Evolutionary conservation across 2,797 vertebrate genomes (phyloP), one percentile per base, ranked within the genome.

Genomic region (Lepidocolaptes lacrymiger): DNA sequence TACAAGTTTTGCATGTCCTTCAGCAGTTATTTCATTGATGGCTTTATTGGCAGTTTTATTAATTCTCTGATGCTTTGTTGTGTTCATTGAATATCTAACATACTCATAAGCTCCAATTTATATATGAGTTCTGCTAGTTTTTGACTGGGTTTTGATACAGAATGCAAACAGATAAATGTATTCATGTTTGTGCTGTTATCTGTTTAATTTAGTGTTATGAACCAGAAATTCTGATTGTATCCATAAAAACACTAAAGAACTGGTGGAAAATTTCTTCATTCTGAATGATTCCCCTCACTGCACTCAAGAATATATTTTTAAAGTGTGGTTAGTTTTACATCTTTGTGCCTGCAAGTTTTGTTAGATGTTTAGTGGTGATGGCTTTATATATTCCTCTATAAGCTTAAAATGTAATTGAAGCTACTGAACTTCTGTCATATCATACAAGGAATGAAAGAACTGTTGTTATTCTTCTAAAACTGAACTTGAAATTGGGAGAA

Each of bases 221-320:
- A 83, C 36, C 54, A 83, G 73, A 84, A 95, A 75, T 68, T 67
- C 62, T 80, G 44, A 18, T 48, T 85, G 92, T 63, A 37, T 61
- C 37, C 44, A 4, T 24, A 19, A 67, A 75, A 48, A 13, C 64
- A 6, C 44, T 17, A 9, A 56, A 75, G 13, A 69, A 21, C 6
- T 0, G 2, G n/a, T 74, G 55, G 58, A 66, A 81, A 80, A 71
- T 54, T 6, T 56, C 49, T 49, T 74, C 23, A 32, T 87, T 76
- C 52, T 2, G 1, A 73, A 43, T 21, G 27, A 15, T 46, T 91
- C 55, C 37, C 37, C 24, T 80, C 0, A 0, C 41, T 73, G 37
- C 32, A 15, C 32, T 67, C 16, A 10, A 6, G 28, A 63, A 71
- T 72, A 62, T 81, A 1, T 59, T 9, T 76, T 36, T 36, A n/a